These are phyloP conservation scores for Tachystola acroxantha DNA, from an alignment of 2,888 invertebrate species.

Conservation along the genomic window DNA sequence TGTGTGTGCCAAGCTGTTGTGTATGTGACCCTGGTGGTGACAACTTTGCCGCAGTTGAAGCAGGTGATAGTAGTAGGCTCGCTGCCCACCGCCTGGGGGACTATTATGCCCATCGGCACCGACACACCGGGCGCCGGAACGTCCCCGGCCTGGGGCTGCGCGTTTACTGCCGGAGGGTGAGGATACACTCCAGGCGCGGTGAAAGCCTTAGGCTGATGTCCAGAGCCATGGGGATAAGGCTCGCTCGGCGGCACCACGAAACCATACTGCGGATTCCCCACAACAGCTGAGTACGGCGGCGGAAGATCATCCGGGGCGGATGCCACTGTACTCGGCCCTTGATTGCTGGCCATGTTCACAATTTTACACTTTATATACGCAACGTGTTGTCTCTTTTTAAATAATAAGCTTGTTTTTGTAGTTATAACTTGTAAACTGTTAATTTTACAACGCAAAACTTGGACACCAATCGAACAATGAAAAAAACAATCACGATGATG, in stretches of 20 bases:
- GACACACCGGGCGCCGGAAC: slow-evolving; percentile 35
- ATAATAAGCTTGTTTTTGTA: too few relatives aligned
- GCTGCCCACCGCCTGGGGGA: slow-evolving; percentile 61
- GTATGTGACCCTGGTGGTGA: slow-evolving; percentile 67
- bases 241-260: slow-evolving; percentile 40
- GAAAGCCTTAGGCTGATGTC: slow-evolving; percentile 47
- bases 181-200: slow-evolving; percentile 66
- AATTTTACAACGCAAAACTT: slow-evolving; percentile 11
- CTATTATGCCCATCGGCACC: slow-evolving; percentile 50
- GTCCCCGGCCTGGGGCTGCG: slow-evolving; percentile 35
- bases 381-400: neutral
- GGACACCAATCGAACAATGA: slow-evolving; percentile 1
- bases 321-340: slow-evolving; percentile 36
- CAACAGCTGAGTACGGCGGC: slow-evolving; percentile 66
- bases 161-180: slow-evolving; percentile 36
- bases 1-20: slow-evolving; percentile 73
- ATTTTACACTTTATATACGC: too few relatives aligned
- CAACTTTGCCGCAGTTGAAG: slow-evolving; percentile 64
- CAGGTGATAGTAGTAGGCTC: slow-evolving; percentile 67
- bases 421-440: slow-evolving; percentile 10
- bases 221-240: slow-evolving; percentile 23
- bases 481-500: slow-evolving; percentile 5
- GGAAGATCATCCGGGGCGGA: slow-evolving; percentile 61
- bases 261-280: slow-evolving; percentile 62
- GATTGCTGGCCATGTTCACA: slow-evolving; percentile 42